These are phyloP conservation scores for Trissoscelio sp. DNA, from an alignment of 2,888 invertebrate species.

Conservation along the genomic window DNA sequence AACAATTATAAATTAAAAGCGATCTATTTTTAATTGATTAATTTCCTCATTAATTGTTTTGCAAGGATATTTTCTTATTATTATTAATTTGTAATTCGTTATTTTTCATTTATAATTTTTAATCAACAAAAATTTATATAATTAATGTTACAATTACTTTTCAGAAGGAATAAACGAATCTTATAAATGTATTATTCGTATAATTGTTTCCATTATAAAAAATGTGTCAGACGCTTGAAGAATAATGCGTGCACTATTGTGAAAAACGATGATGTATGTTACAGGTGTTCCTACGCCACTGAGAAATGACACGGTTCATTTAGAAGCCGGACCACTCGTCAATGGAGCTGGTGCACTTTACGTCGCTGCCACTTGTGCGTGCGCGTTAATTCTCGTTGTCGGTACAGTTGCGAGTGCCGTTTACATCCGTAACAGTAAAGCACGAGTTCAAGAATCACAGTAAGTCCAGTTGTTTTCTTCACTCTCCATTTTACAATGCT, in stretches of 20 bases:
- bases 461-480: slow-evolving; percentile 81
- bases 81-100: too few species aligned
- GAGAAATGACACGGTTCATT: slow-evolving; percentile 89
- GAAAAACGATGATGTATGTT: slow-evolving; percentile 65
- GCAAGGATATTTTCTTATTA: too few species aligned
- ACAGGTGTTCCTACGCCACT: slow-evolving; percentile 84
- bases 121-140: too few species aligned
- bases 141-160: neutral
- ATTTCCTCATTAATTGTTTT: too few species aligned
- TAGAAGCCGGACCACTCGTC: slow-evolving; percentile 88
- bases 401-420: slow-evolving; percentile 88
- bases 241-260: slow-evolving; percentile 6
- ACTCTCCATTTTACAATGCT: neutral
- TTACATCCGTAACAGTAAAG: slow-evolving; percentile 88
- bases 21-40: too few species aligned
- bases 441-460: slow-evolving; percentile 88
- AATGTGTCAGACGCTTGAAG: neutral
- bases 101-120: too few species aligned
- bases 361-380: slow-evolving; percentile 92
- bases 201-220: neutral
- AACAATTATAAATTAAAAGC: too few species aligned
- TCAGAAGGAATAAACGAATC: neutral
- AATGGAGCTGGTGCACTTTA: slow-evolving; percentile 89
- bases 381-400: slow-evolving; percentile 88
- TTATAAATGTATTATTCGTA: neutral